Base-by-base conservation (phyloP, 2,888 invertebrate genomes). In the Campoletis raptor region DNA sequence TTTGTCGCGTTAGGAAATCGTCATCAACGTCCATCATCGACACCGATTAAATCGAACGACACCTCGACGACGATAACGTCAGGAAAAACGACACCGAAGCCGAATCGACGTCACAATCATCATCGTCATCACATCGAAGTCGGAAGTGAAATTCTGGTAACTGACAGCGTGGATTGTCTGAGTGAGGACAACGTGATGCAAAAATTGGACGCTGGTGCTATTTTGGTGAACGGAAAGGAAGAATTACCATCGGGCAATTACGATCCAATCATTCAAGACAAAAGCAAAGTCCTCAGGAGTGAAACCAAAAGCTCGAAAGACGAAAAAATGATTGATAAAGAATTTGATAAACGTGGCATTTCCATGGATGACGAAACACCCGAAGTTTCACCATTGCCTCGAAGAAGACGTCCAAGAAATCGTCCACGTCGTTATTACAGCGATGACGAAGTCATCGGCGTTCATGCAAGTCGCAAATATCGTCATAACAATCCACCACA, bases 201-300 rank as follows among this genome's bases (percentile, higher is more conserved):
- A 95, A 95, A 95, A 95, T 95, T 95, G 95, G 94, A 89, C 93
- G 94, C 94, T 92, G 95, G 89, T 90, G 95, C 92, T 92, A 95
- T 93, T 91, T 93, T 91, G 94, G 95, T 91, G 88, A 94, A 96
- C 89, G 97, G 97, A 18, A 96, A 96, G 92, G 97, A 97, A 93
- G 97, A 97, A 94, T 94, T 97, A 89, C 97, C 97, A 0, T 95
- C 95, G 81, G 93, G 93, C 0, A 48, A 36, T 48, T 94, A 95
- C 89, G 94, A 95, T 88, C 93, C 93, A 80, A 91, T 93, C 64
- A 93, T 94, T 1, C 78, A 78, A 79, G 88, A 90, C 24, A 89
- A 88, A 88, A 89, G 90, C 87, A 85, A 76, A 76, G 37, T 42
- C 84, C 87, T 42, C 7, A 30, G 21, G 5, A 24, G 18, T 0